Evolutionary conservation across 2,888 invertebrate genomes (phyloP).

Genomic region (Helleia helle): DNA sequence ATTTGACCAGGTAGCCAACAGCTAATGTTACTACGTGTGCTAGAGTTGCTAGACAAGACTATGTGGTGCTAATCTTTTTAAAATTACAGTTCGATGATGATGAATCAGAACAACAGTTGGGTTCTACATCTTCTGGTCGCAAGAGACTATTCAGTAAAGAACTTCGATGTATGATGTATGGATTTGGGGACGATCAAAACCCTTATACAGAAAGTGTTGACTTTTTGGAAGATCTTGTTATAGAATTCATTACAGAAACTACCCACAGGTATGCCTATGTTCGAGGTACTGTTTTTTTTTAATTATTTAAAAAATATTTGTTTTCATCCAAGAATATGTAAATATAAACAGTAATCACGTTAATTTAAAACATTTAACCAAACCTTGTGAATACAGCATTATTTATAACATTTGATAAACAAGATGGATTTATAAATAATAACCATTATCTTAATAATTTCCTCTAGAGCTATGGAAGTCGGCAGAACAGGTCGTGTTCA

Average conservation of each 20-base stretch:
- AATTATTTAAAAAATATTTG: too few species aligned
- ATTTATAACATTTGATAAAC: too few species aligned
- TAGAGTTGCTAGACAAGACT: not conserved
- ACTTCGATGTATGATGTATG: conserved; percentile 98
- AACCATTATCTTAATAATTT: too few species aligned
- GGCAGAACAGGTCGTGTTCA: conserved; percentile 96
- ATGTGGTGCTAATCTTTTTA: not conserved
- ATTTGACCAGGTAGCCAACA: conserved; percentile 48
- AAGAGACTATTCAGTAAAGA: conserved; percentile 94
- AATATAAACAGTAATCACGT: too few species aligned
- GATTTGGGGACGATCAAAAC: conserved; percentile 99
- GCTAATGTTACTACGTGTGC: not conserved
- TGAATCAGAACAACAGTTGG: conserved; percentile 80
- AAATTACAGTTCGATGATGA: conserved; percentile 76
- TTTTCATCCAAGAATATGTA: too few species aligned
- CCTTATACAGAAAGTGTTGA: conserved; percentile 99
- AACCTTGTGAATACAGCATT: too few species aligned
- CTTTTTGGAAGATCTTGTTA: conserved; percentile 95
- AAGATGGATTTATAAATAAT: too few species aligned
- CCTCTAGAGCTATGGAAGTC: conserved; percentile 92
- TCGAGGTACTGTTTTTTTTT: too few species aligned
- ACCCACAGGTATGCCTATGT: conserved; percentile 83
- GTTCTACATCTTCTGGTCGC: conserved; percentile 79
- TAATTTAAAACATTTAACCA: too few species aligned
- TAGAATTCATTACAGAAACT: conserved; percentile 97